phyloP scores from a whole-genome alignment of 2,797 vertebrate species.

The Simalia tracyae region DNA sequence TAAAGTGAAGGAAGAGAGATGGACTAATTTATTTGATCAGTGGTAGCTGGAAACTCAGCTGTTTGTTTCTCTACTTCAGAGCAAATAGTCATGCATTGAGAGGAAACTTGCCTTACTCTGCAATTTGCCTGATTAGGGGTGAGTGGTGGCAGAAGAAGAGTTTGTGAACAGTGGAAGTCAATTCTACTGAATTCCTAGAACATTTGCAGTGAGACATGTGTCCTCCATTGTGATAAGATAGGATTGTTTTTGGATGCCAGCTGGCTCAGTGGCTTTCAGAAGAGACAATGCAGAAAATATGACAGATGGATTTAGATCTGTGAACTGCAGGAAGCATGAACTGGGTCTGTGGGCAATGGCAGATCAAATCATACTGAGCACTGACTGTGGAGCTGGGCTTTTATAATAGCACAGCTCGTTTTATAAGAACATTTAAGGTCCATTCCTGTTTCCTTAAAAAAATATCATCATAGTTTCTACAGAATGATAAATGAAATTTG shows the following conservation, averaged over 20 bases:
- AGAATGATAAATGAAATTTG: background rate
- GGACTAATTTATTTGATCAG: too few relatives aligned
- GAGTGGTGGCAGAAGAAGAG: too few relatives aligned
- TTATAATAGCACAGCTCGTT: background rate
- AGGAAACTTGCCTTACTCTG: too few relatives aligned
- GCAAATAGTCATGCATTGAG: too few relatives aligned
- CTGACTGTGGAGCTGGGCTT: background rate
- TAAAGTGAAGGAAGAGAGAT: too few relatives aligned
- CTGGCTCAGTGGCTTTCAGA: background rate
- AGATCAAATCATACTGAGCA: background rate
- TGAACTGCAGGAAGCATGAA: background rate
- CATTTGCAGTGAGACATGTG: background rate
- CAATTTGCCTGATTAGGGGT: too few relatives aligned
- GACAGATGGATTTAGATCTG: background rate
- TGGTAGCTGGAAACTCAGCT: too few relatives aligned
- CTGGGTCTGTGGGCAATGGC: background rate
- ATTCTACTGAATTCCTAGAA: background rate
- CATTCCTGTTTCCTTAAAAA: background rate
- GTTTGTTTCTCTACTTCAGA: too few relatives aligned
- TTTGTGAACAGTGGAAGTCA: too few relatives aligned
- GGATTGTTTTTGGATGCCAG: background rate
- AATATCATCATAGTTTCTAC: constrained; percentile 1
- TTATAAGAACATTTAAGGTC: background rate
- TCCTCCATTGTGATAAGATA: background rate
- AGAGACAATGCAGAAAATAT: background rate